A percentile compares a stretch with the other conserved stretches of the same genome.
Conservation (phyloP, 2,888 invertebrate species). For the Apodemia duryi region DNA sequence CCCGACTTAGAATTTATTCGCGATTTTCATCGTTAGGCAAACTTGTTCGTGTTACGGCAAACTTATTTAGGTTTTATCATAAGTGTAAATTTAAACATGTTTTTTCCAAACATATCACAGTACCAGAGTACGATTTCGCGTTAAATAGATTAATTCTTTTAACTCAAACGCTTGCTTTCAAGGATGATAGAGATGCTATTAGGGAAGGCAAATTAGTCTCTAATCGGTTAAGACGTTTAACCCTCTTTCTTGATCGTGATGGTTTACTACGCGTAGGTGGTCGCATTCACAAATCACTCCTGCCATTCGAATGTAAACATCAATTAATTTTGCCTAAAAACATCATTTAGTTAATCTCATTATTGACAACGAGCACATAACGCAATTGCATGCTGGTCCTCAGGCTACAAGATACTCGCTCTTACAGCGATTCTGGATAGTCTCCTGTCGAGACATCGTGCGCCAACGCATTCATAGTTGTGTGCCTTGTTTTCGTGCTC, state of each 20-base stretch:
- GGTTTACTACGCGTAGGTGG: background rate
- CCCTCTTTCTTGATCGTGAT: background rate
- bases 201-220: background rate
- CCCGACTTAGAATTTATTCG: background rate
- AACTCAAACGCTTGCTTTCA: background rate
- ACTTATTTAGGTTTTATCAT: background rate
- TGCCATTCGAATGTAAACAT: background rate
- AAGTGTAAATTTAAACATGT: background rate
- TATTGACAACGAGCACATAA: background rate
- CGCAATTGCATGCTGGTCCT: background rate
- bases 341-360: background rate
- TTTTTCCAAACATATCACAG: background rate
- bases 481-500: background rate
- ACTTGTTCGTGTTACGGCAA: background rate
- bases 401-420: background rate
- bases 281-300: background rate
- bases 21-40: background rate
- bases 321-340: background rate
- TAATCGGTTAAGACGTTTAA: background rate
- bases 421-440: background rate
- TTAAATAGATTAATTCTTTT: background rate
- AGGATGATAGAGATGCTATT: background rate
- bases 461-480: constrained; percentile 1
- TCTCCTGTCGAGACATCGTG: background rate
- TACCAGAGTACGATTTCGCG: background rate